Evolutionary conservation across 2,888 invertebrate genomes (phyloP).

Genomic region (Ichneumoninae sp.): DNA sequence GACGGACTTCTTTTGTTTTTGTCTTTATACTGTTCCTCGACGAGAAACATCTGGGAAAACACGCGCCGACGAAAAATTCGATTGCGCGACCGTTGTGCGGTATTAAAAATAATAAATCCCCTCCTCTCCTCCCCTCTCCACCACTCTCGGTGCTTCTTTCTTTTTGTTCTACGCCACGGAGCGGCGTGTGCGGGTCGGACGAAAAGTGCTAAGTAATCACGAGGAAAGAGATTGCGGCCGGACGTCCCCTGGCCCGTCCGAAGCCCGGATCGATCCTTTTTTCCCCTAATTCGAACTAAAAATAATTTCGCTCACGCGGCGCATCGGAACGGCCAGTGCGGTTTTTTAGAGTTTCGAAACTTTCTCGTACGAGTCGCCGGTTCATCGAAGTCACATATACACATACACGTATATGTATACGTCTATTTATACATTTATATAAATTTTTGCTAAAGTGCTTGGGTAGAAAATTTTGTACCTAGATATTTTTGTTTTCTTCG

Average conservation of each 20-base stretch:
- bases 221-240: neutral
- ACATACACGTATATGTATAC: neutral
- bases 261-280: slow-evolving; percentile 21
- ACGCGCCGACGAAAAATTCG: neutral
- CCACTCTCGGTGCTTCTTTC: neutral
- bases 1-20: neutral
- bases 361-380: neutral
- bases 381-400: neutral
- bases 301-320: slow-evolving; percentile 17
- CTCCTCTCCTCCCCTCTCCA: neutral
- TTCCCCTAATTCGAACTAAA: slow-evolving; percentile 20
- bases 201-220: slow-evolving; percentile 43
- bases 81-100: neutral
- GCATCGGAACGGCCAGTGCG: neutral
- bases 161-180: neutral
- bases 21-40: neutral
- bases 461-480: neutral
- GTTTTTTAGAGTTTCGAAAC: neutral
- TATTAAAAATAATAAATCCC: neutral
- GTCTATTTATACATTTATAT: neutral
- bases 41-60: neutral
- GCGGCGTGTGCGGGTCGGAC: neutral
- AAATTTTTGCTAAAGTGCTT: neutral
- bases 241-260: neutral
- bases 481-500: neutral